Conservation (phyloP, 1,140 invertebrate species). For the Aphelinus certus region DNA sequence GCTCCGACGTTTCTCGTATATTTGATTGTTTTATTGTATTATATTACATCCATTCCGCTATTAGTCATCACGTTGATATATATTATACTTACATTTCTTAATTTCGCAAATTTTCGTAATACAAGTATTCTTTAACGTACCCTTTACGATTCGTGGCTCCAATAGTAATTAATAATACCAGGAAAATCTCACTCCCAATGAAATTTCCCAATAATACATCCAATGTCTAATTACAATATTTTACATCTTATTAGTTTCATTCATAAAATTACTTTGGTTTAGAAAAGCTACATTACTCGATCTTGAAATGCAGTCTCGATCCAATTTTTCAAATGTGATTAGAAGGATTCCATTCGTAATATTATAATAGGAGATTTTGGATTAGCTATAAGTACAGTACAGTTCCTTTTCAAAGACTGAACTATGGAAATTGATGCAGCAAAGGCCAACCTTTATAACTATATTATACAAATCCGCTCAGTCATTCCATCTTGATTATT, state of each 20-base stretch:
- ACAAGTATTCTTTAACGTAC: constrained; percentile 58
- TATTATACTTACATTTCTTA: constrained; percentile 54
- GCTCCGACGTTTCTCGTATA: background rate
- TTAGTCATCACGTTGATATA: constrained; percentile 56
- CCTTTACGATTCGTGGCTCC: constrained; percentile 43
- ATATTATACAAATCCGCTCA: constrained; percentile 23
- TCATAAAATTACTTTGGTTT: constrained; percentile 32
- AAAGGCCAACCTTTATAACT: background rate
- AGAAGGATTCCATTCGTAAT: background rate
- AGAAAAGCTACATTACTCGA: constrained; percentile 15
- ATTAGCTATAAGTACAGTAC: background rate
- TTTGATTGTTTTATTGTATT: constrained; percentile 35
- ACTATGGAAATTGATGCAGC: background rate
- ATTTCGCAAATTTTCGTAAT: constrained; percentile 45
- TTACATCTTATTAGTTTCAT: constrained; percentile 50
- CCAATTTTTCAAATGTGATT: constrained; percentile 7
- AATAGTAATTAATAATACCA: constrained; percentile 48
- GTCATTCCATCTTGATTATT: background rate
- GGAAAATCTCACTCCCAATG: constrained; percentile 52
- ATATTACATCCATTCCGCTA: constrained; percentile 36
- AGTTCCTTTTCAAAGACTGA: too few species aligned
- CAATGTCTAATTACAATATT: constrained; percentile 64
- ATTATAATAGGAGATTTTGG: background rate
- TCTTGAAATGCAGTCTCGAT: constrained; percentile 4
- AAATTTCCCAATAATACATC: constrained; percentile 54